Evolutionary conservation across 2,797 vertebrate genomes (phyloP), one percentile per base, ranked within the genome.

Genomic region (Telmatherina bonti): DNA sequence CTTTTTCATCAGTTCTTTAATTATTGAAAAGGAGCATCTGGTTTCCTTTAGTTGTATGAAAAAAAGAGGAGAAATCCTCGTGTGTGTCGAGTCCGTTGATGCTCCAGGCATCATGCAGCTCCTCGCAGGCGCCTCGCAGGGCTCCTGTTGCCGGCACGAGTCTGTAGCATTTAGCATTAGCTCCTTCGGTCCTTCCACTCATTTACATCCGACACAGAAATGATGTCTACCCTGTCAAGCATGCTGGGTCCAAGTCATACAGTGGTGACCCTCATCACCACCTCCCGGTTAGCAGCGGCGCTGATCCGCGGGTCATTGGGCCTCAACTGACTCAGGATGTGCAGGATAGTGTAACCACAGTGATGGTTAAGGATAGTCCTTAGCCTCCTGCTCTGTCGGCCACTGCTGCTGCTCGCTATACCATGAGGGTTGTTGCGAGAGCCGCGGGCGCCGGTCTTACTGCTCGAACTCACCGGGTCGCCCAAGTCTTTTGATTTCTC

Each of bases 291-390:
- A 78, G 95, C 92, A 64, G 91, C 89, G 70, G 94, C 90, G 57
- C 94, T 92, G 83, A 96, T 94, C 67, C 95, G 96, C 11, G 95
- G 94, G 88, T 96, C 94, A 36, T 94, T 94, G 83, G 96, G 96
- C 94, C 96, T 91, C 76, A 97, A 94, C 69, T 97, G 96, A 91
- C 95, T 96, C 78, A 97, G 95, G 91, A 97, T 96, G 92, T 97
- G 96, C 82, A 97, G 90, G 92, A 97, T 96, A 86, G 96, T 97
- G 89, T 97, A 97, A 78, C 96, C 96, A 91, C 96, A 97, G 94
- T 96, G 96, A 94, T 96, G 96, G 94, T 97, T 95, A 88, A 97
- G 95, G 90, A 97, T 96, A 96, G 96, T 97, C 89, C 96, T 96
- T 91, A 96, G 93, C 91, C 96, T 92, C 93, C 95, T 93, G 89